A percentile compares a stretch with the other conserved stretches of the same genome.
phyloP scores from a whole-genome alignment of 2,888 invertebrate genomes.

The Chymomyza amoena region DNA sequence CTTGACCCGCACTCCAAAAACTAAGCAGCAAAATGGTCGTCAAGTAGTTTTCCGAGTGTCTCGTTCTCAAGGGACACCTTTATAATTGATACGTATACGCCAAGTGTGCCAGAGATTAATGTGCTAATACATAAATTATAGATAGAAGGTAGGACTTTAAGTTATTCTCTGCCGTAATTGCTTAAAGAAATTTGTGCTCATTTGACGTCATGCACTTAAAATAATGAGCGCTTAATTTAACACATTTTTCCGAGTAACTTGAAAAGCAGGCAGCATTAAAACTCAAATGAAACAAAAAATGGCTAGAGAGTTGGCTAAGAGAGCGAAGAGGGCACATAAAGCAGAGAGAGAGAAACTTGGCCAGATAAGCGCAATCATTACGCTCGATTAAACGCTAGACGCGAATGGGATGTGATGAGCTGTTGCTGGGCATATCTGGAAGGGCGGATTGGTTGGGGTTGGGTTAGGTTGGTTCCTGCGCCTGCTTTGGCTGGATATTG shows the following conservation, averaged over 20 bases:
- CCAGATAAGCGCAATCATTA: slow-evolving; percentile 66
- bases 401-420: slow-evolving; percentile 17
- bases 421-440: slow-evolving; percentile 2
- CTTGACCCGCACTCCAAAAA: no score
- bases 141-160: background rate
- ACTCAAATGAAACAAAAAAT: slow-evolving; percentile 1
- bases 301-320: background rate
- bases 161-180: background rate
- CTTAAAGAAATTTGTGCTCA: background rate
- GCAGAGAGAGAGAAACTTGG: slow-evolving; percentile 28
- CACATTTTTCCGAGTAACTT: slow-evolving; percentile 48
- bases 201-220: slow-evolving; percentile 49
- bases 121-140: background rate
- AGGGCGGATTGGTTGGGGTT: background rate
- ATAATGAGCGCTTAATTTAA: slow-evolving; percentile 69
- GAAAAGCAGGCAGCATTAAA: slow-evolving; percentile 12
- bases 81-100: background rate
- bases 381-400: slow-evolving; percentile 62
- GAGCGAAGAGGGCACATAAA: background rate
- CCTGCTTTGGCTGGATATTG: slow-evolving; percentile 1
- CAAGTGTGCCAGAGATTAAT: background rate
- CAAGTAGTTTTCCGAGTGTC: background rate
- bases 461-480: no score
- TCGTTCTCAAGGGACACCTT: background rate
- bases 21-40: no score